Conservation (phyloP, 2,888 invertebrate genomes). For the Noctua comes region DNA sequence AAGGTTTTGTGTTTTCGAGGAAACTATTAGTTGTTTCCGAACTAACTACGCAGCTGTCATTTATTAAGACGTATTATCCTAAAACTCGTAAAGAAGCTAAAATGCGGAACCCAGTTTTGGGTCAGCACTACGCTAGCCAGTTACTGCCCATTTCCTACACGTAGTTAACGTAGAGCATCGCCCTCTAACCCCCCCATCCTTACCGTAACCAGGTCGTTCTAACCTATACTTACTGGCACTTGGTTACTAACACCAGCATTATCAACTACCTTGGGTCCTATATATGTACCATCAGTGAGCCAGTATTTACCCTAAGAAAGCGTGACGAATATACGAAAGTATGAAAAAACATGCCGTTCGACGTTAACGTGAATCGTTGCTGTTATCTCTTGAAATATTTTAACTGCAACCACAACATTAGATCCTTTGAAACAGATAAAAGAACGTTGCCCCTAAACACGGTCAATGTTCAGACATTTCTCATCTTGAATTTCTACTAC, state of each 20-base stretch:
- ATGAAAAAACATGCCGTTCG: slow-evolving; percentile 45
- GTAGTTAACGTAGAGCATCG: slow-evolving; percentile 40
- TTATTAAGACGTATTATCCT: neutral
- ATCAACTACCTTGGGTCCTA: slow-evolving; percentile 5
- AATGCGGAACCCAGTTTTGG: slow-evolving; percentile 37
- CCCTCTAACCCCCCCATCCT: slow-evolving; percentile 41
- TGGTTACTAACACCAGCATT: slow-evolving; percentile 8
- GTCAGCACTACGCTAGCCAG: slow-evolving; percentile 32
- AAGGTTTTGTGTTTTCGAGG: slow-evolving; percentile 3
- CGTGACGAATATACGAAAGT: slow-evolving; percentile 45
- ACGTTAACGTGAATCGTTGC: slow-evolving; percentile 23
- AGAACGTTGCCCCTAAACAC: slow-evolving; percentile 70
- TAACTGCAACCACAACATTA: slow-evolving; percentile 56
- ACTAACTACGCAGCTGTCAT: neutral
- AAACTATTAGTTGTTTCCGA: slow-evolving; percentile 17
- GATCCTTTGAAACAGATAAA: slow-evolving; percentile 70
- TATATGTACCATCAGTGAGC: slow-evolving; percentile 17
- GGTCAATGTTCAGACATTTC: slow-evolving; percentile 70
- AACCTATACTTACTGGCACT: slow-evolving; percentile 19
- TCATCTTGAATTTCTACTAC: slow-evolving; percentile 76
- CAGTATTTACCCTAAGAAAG: slow-evolving; percentile 43
- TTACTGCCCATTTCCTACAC: slow-evolving; percentile 47
- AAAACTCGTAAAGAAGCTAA: slow-evolving; percentile 9
- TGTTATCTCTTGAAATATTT: slow-evolving; percentile 53
- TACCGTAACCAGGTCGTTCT: slow-evolving; percentile 42